Base-by-base conservation (phyloP, 2,113 vertebrate species). In the Brachirus orientalis region DNA sequence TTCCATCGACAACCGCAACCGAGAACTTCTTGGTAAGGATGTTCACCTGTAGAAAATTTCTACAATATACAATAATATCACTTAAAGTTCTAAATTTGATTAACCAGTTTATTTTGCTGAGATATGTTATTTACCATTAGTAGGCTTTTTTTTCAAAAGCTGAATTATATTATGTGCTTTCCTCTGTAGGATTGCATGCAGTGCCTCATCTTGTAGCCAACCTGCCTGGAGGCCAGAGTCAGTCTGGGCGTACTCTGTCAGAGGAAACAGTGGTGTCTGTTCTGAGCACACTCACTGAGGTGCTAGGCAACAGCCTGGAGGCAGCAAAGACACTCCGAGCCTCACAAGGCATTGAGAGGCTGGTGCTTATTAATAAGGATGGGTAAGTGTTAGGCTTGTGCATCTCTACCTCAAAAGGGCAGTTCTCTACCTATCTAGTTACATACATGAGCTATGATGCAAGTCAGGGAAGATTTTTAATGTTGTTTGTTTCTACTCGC, bases 281-380 rank as follows among this genome's bases (percentile, higher is more conserved):
- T 44, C 93, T 99, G 65, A 96, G 96, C 77, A 98, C 97, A 1
- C 94, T 99, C 71, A 88, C 95, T 0, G 97, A 99, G 77, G 97
- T 99, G 41, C 93, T 98, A 0, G 93, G 94, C 45, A 95, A 94
- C 76, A 98, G 95, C 60, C 78, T 98, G 19, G 97, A 98, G 70
- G 96, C 96, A 0, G 96, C 96, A 63, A 98, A 98, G 88, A 94
- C 94, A 48, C 93, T 98, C 55, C 90, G 96, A 51, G 93, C 94
- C 80, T 95, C 95, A 0, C 96, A 98, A 80, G 97, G 97, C 51
- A 97, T 99, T 0, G 97, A 99, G 89, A 96, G 97, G 65, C 88
- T 99, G 72, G 97, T 98, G 79, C 92, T 98, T 13, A 97, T 99
- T 79, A 98, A 96, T 88, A 98, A 98, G 60, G 95, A 97, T 11